A percentile compares a stretch with the other conserved stretches of the same genome.
Conservation (phyloP, 2,888 invertebrate species). For the Sphecodes monilicornis region DNA sequence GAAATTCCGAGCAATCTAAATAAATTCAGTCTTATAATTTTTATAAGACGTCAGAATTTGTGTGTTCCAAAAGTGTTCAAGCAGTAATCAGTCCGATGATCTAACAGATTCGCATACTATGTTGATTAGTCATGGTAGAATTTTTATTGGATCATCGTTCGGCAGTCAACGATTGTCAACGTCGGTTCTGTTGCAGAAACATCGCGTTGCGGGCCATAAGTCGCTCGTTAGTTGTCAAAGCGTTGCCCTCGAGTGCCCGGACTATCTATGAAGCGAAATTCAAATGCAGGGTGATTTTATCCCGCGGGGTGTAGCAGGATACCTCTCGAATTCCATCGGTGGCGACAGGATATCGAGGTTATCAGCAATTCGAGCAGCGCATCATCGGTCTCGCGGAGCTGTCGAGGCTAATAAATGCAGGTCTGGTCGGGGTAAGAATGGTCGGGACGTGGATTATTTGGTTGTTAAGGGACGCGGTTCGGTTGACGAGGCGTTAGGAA, state of each 20-base stretch:
- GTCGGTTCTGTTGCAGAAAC: background rate
- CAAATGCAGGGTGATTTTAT: background rate
- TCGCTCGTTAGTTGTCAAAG: background rate
- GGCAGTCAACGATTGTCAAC: too few relatives aligned
- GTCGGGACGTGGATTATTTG: background rate
- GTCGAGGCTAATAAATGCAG: background rate
- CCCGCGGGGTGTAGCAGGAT: background rate
- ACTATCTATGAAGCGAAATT: background rate
- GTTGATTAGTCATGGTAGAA: too few relatives aligned
- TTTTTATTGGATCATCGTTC: too few relatives aligned
- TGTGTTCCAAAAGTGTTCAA: too few relatives aligned
- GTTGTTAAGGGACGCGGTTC: background rate
- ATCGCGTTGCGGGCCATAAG: background rate
- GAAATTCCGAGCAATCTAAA: too few relatives aligned
- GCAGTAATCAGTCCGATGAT: too few relatives aligned
- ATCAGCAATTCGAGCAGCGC: background rate
- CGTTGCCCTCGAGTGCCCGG: background rate
- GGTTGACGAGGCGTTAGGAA: conserved; percentile 11
- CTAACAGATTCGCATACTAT: too few relatives aligned
- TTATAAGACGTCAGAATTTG: too few relatives aligned
- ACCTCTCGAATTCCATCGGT: background rate
- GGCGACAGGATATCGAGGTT: conserved; percentile 3
- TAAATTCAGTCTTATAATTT: too few relatives aligned
- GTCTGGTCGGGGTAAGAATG: background rate
- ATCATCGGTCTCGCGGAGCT: background rate